Conservation (phyloP, 64 coral and sea anemone species). For the Trachythela sp. region DNA sequence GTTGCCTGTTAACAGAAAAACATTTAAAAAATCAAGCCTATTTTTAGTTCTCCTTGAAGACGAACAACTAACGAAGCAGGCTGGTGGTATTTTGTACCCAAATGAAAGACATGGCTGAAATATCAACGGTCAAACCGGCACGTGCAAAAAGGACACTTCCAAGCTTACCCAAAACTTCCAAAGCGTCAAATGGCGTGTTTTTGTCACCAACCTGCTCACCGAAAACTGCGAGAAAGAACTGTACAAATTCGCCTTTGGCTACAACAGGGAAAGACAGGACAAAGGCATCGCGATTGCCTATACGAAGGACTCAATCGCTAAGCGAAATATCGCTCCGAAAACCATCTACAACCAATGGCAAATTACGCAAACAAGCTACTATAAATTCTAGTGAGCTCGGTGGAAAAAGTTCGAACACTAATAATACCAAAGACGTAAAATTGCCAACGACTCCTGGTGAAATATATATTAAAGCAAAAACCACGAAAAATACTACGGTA, state of each 20-base stretch:
- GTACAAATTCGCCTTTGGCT: not conserved
- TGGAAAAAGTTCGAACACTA: not conserved
- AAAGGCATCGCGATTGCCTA: not conserved
- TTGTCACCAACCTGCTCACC: not conserved
- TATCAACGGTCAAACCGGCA: conserved; percentile 16
- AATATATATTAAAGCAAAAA: not conserved
- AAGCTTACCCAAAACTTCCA: not conserved
- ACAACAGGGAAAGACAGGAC: not conserved
- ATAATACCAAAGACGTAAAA: not conserved
- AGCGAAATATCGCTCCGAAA: not conserved
- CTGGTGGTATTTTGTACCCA: not conserved
- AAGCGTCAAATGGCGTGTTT: not conserved
- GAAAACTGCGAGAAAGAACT: not conserved
- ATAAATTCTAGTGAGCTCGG: not conserved
- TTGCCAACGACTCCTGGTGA: not conserved
- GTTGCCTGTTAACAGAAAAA: not conserved
- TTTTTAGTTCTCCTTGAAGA: not conserved
- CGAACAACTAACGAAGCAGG: not conserved
- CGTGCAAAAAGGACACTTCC: not conserved
- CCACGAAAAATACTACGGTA: not conserved
- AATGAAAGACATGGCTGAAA: not conserved
- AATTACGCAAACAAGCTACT: not conserved
- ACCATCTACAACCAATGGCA: not conserved
- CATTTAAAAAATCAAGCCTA: not conserved
- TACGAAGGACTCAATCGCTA: not conserved